Percentiles rank a stretch among this genome's conserved stretches.
These are phyloP conservation scores for Isurus oxyrinchus DNA, from an alignment of 2,113 vertebrate genomes.

Conservation along the genomic window DNA sequence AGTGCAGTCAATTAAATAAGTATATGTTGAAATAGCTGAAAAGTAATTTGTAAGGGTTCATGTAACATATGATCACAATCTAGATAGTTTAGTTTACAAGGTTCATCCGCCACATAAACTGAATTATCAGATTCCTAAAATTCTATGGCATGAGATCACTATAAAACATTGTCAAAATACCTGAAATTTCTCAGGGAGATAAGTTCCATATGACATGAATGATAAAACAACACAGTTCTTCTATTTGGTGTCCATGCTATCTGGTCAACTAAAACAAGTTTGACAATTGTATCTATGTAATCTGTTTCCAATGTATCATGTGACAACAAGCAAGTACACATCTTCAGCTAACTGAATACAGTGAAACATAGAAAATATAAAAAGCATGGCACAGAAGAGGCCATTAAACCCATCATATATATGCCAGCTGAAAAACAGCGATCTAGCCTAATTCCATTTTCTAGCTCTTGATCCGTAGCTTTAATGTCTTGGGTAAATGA, in stretches of 20 bases:
- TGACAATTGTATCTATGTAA: background rate
- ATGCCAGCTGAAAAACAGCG: background rate
- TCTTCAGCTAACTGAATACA: background rate
- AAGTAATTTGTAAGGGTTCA: background rate
- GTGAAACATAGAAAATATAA: background rate
- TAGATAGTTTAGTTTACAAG: background rate
- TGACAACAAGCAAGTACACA: background rate
- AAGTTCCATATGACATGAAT: background rate
- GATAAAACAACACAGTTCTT: conserved; percentile 19
- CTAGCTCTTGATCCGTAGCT: too few relatives aligned
- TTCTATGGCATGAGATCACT: background rate
- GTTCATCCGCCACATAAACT: background rate
- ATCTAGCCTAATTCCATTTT: background rate
- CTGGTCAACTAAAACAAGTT: background rate
- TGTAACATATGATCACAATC: background rate
- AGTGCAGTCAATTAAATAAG: background rate
- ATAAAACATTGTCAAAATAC: background rate
- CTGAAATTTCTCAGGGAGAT: too few relatives aligned
- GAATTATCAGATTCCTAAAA: background rate
- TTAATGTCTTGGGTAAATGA: too few relatives aligned
- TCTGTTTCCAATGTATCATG: background rate
- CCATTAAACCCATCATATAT: background rate
- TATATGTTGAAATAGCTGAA: background rate
- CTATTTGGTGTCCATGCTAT: background rate
- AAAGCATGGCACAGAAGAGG: background rate